Conservation (phyloP, 2,113 vertebrate species). For the Saguinus midas region DNA sequence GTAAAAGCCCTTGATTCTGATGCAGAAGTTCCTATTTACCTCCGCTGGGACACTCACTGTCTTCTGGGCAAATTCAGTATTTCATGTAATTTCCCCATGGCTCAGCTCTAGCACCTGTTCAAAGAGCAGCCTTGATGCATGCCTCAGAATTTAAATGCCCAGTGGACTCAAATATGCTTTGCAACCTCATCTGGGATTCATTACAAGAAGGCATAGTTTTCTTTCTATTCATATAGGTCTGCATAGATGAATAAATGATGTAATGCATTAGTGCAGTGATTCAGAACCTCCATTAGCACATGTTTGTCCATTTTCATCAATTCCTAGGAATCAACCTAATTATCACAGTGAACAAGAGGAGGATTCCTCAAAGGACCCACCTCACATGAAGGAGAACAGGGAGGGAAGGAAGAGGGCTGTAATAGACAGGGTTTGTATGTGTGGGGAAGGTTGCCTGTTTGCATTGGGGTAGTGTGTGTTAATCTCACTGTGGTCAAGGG, state of each 20-base stretch:
- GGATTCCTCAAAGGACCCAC: neutral
- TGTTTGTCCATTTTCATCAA: neutral
- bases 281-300: neutral
- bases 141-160: neutral
- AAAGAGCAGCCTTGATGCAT: conserved; percentile 2
- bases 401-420: neutral
- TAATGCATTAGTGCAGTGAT: neutral
- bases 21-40: neutral
- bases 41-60: neutral
- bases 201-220: neutral
- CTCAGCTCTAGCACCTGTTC: conserved; percentile 3
- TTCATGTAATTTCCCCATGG: neutral
- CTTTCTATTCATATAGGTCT: neutral
- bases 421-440: neutral
- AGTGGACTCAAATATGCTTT: neutral
- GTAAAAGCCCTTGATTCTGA: neutral
- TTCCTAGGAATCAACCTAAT: neutral
- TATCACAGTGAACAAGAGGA: neutral
- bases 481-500: neutral
- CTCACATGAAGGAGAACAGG: fast-evolving
- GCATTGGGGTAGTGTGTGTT: neutral
- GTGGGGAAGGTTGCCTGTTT: fast-evolving
- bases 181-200: neutral
- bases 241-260: neutral
- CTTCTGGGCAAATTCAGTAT: neutral